phyloP scores from a whole-genome alignment of 2,888 invertebrate genomes.

The Nephrotoma appendiculata region DNA sequence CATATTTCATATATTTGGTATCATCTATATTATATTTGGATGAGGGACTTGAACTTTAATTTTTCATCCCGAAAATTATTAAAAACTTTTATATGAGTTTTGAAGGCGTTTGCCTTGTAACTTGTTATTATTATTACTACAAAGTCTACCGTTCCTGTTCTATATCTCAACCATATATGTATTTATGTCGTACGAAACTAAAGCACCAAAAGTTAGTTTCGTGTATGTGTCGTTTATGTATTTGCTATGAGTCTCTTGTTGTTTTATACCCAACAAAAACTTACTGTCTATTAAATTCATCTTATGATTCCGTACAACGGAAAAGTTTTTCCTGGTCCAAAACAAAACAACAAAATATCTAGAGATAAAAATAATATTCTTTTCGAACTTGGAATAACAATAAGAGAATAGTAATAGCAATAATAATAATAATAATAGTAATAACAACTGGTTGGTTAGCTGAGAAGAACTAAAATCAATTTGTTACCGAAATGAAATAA shows the following conservation, averaged over 20 bases:
- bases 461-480: neutral
- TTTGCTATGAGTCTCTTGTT: neutral
- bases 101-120: neutral
- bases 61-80: neutral
- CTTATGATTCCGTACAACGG: neutral
- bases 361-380: neutral
- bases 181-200: neutral
- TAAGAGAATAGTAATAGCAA: neutral
- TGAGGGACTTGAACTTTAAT: neutral
- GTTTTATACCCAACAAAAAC: neutral
- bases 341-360: neutral
- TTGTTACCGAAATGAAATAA: neutral
- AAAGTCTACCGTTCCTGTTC: too few relatives aligned
- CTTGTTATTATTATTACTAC: neutral
- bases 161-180: neutral
- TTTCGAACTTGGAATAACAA: neutral
- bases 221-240: neutral
- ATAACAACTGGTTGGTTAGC: neutral
- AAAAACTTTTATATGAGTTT: neutral
- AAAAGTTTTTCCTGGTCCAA: neutral
- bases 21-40: too few relatives aligned
- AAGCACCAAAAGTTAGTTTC: neutral
- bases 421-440: neutral
- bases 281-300: neutral
- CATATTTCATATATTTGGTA: too few relatives aligned